Evolutionary conservation across 37 sponge, comb jelly and placozoan species (phyloP).

Genomic region (Spongilla lacustris): DNA sequence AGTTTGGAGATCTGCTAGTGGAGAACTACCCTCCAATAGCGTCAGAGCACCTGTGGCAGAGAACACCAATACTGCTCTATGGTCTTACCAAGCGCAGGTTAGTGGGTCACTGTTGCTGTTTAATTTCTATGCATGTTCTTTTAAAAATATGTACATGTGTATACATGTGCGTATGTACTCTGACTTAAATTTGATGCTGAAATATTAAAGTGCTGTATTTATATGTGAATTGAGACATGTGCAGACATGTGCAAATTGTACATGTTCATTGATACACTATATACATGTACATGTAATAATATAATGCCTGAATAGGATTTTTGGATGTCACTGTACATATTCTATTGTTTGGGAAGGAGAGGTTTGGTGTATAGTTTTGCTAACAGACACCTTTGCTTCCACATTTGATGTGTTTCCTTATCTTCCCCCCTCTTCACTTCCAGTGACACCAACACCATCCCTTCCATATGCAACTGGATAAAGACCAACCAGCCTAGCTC

Average conservation of each 20-base stretch:
- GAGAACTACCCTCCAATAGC: slow-evolving; percentile 33
- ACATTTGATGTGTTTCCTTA: background rate
- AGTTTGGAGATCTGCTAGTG: background rate
- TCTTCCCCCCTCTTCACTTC: background rate
- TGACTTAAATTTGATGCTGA: too few species aligned
- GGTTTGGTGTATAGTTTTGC: too few species aligned
- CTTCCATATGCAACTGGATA: slow-evolving; percentile 13
- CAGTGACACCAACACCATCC: slow-evolving; percentile 35
- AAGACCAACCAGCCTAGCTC: slow-evolving; percentile 28
- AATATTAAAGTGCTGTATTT: too few species aligned
- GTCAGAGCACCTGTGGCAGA: background rate
- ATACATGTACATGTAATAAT: too few species aligned
- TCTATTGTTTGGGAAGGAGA: too few species aligned
- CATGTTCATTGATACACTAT: too few species aligned
- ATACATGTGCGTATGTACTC: background rate
- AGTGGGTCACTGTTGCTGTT: background rate
- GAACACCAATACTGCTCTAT: background rate
- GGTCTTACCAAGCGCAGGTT: background rate
- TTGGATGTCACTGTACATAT: too few species aligned
- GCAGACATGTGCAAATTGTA: too few species aligned
- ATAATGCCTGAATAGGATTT: too few species aligned
- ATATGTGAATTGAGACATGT: too few species aligned
- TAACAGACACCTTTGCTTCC: too few species aligned
- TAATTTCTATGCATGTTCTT: background rate
- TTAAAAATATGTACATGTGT: background rate